Conservation (phyloP, 2,888 invertebrate genomes). For the Plemyria rubiginata region DNA sequence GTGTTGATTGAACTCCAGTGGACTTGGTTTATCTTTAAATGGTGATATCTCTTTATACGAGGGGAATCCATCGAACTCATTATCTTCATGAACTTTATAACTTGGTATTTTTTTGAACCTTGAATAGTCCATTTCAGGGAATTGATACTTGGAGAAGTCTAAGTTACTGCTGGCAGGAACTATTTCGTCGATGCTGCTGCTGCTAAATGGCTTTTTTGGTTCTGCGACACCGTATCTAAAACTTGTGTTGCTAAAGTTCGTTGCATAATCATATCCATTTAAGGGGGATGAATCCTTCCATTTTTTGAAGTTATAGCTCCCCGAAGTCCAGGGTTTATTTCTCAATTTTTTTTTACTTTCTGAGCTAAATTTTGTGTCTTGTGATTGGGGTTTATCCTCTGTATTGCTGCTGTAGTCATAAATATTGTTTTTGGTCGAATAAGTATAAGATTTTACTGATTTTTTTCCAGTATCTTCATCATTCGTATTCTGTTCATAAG, state of each 20-base stretch:
- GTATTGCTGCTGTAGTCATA: slow-evolving; percentile 25
- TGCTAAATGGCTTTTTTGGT: slow-evolving; percentile 57
- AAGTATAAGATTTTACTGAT: slow-evolving; percentile 45
- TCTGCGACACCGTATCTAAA: slow-evolving; percentile 64
- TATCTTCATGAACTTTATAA: slow-evolving; percentile 55
- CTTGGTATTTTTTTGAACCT: slow-evolving; percentile 63
- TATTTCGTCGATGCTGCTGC: slow-evolving; percentile 61
- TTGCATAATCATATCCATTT: slow-evolving; percentile 70
- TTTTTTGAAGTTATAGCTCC: slow-evolving; percentile 56
- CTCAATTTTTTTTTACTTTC: slow-evolving; percentile 64
- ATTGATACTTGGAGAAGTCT: slow-evolving; percentile 61
- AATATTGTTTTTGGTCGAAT: slow-evolving; percentile 33
- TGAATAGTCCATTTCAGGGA: slow-evolving; percentile 60
- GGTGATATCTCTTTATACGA: slow-evolving; percentile 56
- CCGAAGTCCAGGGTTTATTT: slow-evolving; percentile 56
- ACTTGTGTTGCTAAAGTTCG: slow-evolving; percentile 66
- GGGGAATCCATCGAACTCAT: slow-evolving; percentile 53
- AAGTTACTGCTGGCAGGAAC: slow-evolving; percentile 70
- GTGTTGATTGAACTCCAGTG: slow-evolving; percentile 58
- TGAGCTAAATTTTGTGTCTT: slow-evolving; percentile 34
- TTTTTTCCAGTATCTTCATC: slow-evolving; percentile 53
- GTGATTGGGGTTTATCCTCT: slow-evolving; percentile 32
- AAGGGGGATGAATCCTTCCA: slow-evolving; percentile 56
- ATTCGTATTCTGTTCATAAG: slow-evolving; percentile 50
- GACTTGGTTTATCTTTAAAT: slow-evolving; percentile 53